These are phyloP conservation scores for Nothura maculosa DNA, from an alignment of 2,797 vertebrate species.

Conservation along the genomic window DNA sequence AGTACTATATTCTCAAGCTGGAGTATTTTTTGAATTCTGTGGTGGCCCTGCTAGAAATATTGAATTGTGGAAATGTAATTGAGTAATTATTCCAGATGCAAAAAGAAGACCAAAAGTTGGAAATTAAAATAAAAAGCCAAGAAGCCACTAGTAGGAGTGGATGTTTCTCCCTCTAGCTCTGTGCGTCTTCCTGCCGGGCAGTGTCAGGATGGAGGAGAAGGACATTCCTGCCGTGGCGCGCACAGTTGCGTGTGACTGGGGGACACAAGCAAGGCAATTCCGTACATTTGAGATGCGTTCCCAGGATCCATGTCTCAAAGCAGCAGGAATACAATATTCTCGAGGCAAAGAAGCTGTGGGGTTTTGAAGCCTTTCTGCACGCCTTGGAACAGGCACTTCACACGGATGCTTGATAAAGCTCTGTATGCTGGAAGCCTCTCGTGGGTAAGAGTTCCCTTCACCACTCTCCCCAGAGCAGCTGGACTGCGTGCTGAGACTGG, in stretches of 20 bases:
- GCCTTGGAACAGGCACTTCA: background rate
- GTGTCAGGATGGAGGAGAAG: background rate
- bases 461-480: background rate
- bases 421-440: conserved; percentile 1
- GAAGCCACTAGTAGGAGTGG: background rate
- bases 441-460: conserved; percentile 32
- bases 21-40: background rate
- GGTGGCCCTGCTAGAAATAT: background rate
- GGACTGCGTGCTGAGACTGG: background rate
- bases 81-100: background rate
- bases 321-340: background rate
- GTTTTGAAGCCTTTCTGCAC: conserved; percentile 47
- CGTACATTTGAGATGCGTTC: background rate
- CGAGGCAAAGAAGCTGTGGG: conserved; percentile 34
- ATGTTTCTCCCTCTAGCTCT: conserved; percentile 2
- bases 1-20: background rate
- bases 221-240: rapidly evolving
- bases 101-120: background rate
- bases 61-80: background rate
- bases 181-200: background rate
- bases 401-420: background rate
- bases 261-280: background rate
- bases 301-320: background rate
- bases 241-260: background rate
- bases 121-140: background rate